Evolutionary conservation across 2,888 invertebrate genomes (phyloP), one percentile per base, ranked within the genome.

Genomic region (Latrodectus hesperus): DNA sequence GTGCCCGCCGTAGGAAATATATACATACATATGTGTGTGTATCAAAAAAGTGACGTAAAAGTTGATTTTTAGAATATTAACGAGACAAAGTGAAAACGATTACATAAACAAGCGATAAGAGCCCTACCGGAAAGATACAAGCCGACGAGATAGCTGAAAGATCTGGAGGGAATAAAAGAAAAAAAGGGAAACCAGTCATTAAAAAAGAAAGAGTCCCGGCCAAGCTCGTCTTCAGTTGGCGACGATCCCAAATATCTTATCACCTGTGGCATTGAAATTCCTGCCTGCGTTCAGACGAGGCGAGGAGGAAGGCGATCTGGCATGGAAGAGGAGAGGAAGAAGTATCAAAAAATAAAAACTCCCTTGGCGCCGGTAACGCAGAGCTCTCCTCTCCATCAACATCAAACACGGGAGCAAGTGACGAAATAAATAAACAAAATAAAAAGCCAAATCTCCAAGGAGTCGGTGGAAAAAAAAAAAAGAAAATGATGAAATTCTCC

Each of bases 241-340:
- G 71, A 73, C 16, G 22, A 53, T 87, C 86, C 86, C 81, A 81
- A 72, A 81, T 76, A 86, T 81, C 81, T 77, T 86, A 86, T 86
- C 86, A 86, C 76, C 81, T 81, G 86, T 38, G 38, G 86, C 86
- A 87, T 81, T 87, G 86, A 87, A 87, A 87, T 87, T 87, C 86
- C 55, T 55, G 55, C 67, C 22, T 64, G 75, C 68, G 75, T 74
- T 38, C 38, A 38, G 38, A 38, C 38, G 38, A 38, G 38, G 38
- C 38, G 83, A 68, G 68, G 55, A 68, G 55, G 75, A 60, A 70
- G 71, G 71, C 71, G 71, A 52, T 65, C 55, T 65, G 78, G 65
- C 52, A 73, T 53, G 55, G 60, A 60, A 60, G 60, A 60, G n/a
- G 60, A 22, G 26, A 73, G 22, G 53, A 73, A 16, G 12, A 22